phyloP scores from a whole-genome alignment of 1,140 invertebrate species.

The Lineus longissimus region DNA sequence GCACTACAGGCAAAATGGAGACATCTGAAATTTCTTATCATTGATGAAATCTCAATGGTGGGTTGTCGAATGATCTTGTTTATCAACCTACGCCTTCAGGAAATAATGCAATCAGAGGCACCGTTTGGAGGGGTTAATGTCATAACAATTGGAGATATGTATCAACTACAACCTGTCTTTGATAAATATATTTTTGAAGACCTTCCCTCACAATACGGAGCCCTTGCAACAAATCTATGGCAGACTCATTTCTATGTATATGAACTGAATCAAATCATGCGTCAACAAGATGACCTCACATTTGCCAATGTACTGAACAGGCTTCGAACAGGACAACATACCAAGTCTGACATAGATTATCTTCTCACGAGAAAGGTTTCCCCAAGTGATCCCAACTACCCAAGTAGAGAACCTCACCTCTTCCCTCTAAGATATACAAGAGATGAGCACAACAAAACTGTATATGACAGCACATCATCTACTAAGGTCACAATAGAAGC shows the following conservation, averaged over 20 bases:
- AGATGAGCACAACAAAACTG: background rate
- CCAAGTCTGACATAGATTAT: background rate
- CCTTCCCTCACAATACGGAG: background rate
- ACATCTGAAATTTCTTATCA: background rate
- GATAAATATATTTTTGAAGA: background rate
- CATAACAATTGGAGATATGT: background rate
- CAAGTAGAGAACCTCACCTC: background rate
- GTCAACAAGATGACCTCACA: background rate
- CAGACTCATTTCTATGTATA: background rate
- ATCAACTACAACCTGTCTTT: background rate
- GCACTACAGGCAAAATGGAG: background rate
- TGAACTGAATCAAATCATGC: background rate
- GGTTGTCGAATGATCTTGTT: conserved; percentile 11
- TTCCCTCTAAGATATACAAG: background rate
- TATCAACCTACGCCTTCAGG: background rate
- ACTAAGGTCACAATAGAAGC: conserved; percentile 5
- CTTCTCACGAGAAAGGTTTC: background rate
- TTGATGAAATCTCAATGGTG: conserved; percentile 20
- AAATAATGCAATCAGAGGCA: background rate
- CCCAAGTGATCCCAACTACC: background rate
- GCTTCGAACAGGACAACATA: background rate
- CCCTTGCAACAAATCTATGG: conserved; percentile 1
- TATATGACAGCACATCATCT: background rate
- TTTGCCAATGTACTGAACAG: background rate
- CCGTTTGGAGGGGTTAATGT: background rate